Evolutionary conservation across 2,113 vertebrate species (phyloP).

Genomic region (Vombatus ursinus): DNA sequence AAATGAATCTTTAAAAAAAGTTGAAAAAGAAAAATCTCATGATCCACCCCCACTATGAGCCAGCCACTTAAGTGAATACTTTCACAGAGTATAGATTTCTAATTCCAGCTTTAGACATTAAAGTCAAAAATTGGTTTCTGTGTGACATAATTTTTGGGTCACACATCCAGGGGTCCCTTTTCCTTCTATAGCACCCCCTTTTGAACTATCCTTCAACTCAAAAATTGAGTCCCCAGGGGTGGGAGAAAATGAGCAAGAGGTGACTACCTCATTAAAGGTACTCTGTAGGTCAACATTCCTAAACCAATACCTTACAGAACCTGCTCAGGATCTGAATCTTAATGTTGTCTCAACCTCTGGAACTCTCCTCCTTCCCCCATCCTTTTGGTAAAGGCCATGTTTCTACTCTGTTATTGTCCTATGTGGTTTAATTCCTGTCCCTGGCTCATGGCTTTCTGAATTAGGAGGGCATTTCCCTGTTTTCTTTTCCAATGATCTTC

Average conservation of each 20-base stretch:
- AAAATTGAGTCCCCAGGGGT: rapidly evolving
- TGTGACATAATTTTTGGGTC: no score
- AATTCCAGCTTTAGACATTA: background rate
- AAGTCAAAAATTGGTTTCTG: no score
- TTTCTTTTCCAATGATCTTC: no score
- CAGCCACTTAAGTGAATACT: background rate
- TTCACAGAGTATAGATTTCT: rapidly evolving
- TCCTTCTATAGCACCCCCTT: no score
- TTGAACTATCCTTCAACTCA: no score
- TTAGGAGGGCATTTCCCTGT: rapidly evolving
- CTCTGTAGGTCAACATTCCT: no score
- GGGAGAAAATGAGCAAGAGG: no score
- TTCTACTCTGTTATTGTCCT: background rate
- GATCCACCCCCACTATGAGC: no score
- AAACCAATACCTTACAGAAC: no score
- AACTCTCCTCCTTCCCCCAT: background rate
- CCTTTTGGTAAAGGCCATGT: no score
- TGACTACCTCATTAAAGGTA: rapidly evolving
- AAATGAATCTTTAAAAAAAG: background rate
- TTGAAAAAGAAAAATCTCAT: background rate
- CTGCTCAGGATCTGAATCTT: rapidly evolving
- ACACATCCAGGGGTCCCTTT: no score
- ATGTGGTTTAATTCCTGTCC: no score
- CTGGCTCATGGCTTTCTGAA: rapidly evolving
- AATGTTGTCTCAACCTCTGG: rapidly evolving